A percentile compares a stretch with the other conserved stretches of the same genome.
These are phyloP conservation scores for Chrysotoxum bicinctum DNA, from an alignment of 2,888 invertebrate genomes.

Conservation along the genomic window DNA sequence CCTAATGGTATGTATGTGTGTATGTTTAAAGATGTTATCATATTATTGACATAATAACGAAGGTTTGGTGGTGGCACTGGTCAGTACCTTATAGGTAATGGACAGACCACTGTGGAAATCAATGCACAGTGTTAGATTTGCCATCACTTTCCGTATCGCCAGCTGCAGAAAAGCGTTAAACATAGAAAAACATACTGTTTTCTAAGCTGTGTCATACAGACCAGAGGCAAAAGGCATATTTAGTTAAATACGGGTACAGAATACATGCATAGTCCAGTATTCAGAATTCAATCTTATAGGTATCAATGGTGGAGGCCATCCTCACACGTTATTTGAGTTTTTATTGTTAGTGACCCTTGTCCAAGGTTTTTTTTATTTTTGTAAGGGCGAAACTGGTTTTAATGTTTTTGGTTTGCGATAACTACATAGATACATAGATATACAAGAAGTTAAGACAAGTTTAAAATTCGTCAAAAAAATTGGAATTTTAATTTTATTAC, in stretches of 20 bases:
- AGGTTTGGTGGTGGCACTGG: slow-evolving; percentile 6
- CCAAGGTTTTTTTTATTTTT: not conserved
- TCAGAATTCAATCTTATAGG: not conserved
- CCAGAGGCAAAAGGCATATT: not conserved
- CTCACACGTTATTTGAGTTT: not conserved
- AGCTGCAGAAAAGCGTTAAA: slow-evolving; percentile 8
- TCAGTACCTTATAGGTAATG: slow-evolving; percentile 36
- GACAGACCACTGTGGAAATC: slow-evolving; percentile 43
- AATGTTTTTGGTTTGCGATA: not conserved
- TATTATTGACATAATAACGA: not conserved
- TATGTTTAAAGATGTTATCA: too few relatives aligned
- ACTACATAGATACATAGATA: too few relatives aligned
- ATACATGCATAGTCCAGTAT: not conserved
- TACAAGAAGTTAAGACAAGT: too few relatives aligned
- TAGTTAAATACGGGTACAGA: not conserved
- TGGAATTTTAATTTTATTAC: too few relatives aligned
- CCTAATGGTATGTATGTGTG: too few relatives aligned
- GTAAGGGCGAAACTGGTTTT: not conserved
- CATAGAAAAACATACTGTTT: not conserved
- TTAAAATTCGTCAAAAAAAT: too few relatives aligned
- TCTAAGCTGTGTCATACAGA: not conserved
- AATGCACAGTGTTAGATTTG: slow-evolving; percentile 25
- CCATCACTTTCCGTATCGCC: not conserved
- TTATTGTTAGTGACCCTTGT: not conserved
- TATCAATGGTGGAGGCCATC: not conserved